phyloP scores from a whole-genome alignment of 1,140 invertebrate genomes.

The Armadillidium nasatum region DNA sequence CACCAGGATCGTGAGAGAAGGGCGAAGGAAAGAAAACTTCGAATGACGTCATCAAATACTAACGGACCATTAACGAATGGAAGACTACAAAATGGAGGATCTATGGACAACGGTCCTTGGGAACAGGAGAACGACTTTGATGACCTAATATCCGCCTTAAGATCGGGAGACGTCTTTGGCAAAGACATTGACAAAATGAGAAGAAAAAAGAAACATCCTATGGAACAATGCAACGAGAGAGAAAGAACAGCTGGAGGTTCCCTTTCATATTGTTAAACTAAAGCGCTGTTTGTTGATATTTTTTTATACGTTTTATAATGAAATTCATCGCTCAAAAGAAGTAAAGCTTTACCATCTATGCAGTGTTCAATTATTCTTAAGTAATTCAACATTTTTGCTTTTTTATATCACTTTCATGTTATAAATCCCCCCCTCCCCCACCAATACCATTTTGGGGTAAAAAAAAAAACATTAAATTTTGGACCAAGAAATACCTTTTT shows the following conservation, averaged over 20 bases:
- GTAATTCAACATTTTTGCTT: too few species aligned
- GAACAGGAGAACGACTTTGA: constrained; percentile 73
- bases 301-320: too few species aligned
- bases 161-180: constrained; percentile 94
- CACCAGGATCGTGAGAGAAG: neutral
- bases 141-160: constrained; percentile 88
- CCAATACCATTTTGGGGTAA: too few species aligned
- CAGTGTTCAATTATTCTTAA: too few species aligned
- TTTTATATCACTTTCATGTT: too few species aligned
- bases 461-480: too few species aligned
- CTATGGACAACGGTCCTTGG: neutral
- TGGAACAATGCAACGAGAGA: neutral
- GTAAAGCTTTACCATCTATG: too few species aligned
- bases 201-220: constrained; percentile 52
- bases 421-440: too few species aligned
- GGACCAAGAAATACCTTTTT: too few species aligned
- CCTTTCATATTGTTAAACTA: neutral
- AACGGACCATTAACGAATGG: neutral
- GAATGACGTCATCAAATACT: neutral
- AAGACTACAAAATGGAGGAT: neutral
- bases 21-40: neutral
- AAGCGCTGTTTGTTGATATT: neutral
- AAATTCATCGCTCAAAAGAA: too few species aligned
- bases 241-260: neutral
- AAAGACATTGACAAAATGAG: constrained; percentile 93